Evolutionary conservation across 2,113 vertebrate genomes (phyloP), one percentile per base, ranked within the genome.

Genomic region (Sceloporus undulatus): DNA sequence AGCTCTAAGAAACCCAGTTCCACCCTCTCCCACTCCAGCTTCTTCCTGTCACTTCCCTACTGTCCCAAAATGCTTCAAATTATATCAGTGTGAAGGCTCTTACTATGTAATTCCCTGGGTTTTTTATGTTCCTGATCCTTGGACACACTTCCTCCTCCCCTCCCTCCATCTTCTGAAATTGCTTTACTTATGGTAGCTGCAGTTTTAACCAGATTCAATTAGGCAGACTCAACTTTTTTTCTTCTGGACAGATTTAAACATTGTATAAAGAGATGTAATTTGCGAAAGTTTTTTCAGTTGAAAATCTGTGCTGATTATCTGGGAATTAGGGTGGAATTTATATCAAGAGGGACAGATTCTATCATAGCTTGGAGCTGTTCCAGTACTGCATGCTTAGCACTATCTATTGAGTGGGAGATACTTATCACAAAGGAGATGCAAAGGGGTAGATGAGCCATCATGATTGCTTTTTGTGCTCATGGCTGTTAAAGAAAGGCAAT

Each of bases 1-100:
- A 88, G 29, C 52, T 59, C 38, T n/a, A 18, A 83, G 82, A 88
- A 84, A 78, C 54, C 74, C 62, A 84, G 56, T 84, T 84, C 87
- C 68, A 77, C 34, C 42, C 23, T 84, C 80, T 70, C 23, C 25
- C 34, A 19, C 54, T 40, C 23, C 54, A 52, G n/a, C 48, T 40
- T 87, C 25, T 59, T 68, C 81, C 34, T 29, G n/a, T 27, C 48
- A 56, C 74, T 34, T 77, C 74, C 34, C 29, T 40, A 11, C 59
- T 70, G 74, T 66, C 80, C 87, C 14, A 21, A 68, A 52, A 83
- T 52, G 80, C n/a, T 40, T 77, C 40, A 77, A 88, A 83, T 88
- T 77, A 70, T 18, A 25, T 10, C 25, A 77, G 6, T 9, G 13
- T 88, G 38, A 70, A 54, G 14, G 14, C 70, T 81, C 9, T 81